Conservation (phyloP, 2,797 vertebrate genomes). For the Artibeus jamaicensis region DNA sequence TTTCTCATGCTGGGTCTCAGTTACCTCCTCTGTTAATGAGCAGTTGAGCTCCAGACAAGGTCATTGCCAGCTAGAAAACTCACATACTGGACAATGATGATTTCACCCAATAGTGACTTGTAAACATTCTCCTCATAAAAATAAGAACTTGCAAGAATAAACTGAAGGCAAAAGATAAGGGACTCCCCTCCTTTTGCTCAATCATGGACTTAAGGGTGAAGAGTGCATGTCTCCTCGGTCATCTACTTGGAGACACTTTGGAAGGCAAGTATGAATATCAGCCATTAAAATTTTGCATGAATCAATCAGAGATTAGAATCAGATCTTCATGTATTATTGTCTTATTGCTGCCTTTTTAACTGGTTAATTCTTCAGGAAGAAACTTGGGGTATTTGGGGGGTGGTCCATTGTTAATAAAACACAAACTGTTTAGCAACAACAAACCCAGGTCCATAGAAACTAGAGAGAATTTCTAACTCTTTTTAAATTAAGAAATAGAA, state of each 20-base stretch:
- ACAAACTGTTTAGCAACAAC: background rate
- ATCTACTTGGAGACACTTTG: constrained; percentile 19
- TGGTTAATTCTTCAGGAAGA: constrained; percentile 23
- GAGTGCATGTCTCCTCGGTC: background rate
- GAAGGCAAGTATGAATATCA: background rate
- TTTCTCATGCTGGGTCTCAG: background rate
- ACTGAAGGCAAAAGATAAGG: constrained; percentile 35
- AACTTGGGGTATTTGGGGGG: background rate
- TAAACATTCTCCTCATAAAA: background rate
- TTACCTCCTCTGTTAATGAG: background rate
- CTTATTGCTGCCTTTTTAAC: background rate
- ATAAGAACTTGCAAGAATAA: constrained; percentile 38
- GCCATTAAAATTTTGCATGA: background rate
- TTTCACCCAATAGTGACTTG: background rate
- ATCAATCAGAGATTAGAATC: constrained; percentile 7
- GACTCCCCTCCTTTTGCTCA: background rate
- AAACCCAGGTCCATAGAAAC: background rate
- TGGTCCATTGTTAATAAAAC: background rate
- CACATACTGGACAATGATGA: background rate
- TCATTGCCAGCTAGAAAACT: constrained; percentile 1
- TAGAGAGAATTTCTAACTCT: constrained; percentile 5
- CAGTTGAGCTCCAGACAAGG: background rate
- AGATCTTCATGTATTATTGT: background rate
- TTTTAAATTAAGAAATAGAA: background rate
- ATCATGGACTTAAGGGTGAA: background rate